A percentile compares a stretch with the other conserved stretches of the same genome.
Conservation (phyloP, 2,797 vertebrate species). For the Buphagus erythrorhynchus region DNA sequence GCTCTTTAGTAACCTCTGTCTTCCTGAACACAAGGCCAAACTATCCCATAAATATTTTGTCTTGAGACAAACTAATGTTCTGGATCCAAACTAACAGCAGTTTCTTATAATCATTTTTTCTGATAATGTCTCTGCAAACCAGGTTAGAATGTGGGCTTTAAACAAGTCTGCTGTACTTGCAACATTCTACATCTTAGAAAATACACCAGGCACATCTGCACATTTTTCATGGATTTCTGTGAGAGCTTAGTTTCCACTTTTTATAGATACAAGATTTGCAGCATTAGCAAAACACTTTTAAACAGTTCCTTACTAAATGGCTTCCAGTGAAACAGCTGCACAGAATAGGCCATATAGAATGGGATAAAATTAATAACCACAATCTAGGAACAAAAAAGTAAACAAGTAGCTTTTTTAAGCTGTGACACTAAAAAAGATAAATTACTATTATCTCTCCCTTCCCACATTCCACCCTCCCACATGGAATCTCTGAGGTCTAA, state of each 20-base stretch:
- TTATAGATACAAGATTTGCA: conserved; percentile 10
- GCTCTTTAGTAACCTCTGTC: neutral
- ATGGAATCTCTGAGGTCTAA: neutral
- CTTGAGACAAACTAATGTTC: neutral
- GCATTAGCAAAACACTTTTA: conserved; percentile 11
- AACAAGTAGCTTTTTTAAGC: neutral
- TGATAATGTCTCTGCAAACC: neutral
- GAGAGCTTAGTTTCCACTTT: neutral
- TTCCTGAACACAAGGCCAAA: neutral
- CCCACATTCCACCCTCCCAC: neutral
- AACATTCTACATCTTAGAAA: neutral
- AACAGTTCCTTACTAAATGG: neutral
- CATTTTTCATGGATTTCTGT: neutral
- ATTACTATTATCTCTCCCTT: neutral
- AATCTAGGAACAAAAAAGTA: neutral
- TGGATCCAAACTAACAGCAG: neutral
- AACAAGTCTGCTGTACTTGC: neutral
- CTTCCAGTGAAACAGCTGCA: conserved; percentile 24
- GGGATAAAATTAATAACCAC: neutral
- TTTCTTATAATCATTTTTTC: neutral
- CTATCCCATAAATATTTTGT: neutral
- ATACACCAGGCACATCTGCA: neutral
- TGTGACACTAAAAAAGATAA: neutral
- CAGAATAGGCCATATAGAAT: neutral
- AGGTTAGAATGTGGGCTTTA: neutral